Percentiles rank a stretch among this genome's conserved stretches.
Evolutionary conservation across 2,888 invertebrate genomes (phyloP).

Genomic region (Sclerodermus sp.): DNA sequence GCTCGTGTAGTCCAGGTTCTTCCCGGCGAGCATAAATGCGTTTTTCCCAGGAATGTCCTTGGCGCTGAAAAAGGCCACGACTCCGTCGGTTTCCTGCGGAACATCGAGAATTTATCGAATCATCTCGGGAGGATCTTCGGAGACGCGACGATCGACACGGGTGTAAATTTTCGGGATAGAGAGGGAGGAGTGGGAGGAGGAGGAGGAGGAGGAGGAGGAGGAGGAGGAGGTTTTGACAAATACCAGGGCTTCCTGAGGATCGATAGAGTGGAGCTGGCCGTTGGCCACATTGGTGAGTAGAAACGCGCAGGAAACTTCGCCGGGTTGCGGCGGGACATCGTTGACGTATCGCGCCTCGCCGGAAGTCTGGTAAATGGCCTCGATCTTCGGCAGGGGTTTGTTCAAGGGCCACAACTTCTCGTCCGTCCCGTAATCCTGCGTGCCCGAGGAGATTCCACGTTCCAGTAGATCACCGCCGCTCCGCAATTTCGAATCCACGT

Average conservation of each 20-base stretch:
- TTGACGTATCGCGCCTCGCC: slow-evolving; percentile 80
- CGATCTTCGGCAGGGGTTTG: slow-evolving; percentile 74
- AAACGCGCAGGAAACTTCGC: slow-evolving; percentile 74
- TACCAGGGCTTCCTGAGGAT: slow-evolving; percentile 70
- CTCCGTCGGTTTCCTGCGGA: too few species aligned
- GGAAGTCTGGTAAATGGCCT: slow-evolving; percentile 68
- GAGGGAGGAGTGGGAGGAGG: slow-evolving; percentile 21
- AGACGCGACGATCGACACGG: too few species aligned
- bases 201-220: slow-evolving; percentile 8
- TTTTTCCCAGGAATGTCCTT: slow-evolving; percentile 73
- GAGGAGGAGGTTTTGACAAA: neutral
- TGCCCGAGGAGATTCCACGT: slow-evolving; percentile 68
- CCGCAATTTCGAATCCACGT: slow-evolving; percentile 58
- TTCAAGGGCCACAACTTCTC: slow-evolving; percentile 74
- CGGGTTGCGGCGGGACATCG: slow-evolving; percentile 68
- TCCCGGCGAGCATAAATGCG: slow-evolving; percentile 59
- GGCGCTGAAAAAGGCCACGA: slow-evolving; percentile 67
- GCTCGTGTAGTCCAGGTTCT: slow-evolving; percentile 26
- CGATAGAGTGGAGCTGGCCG: slow-evolving; percentile 66
- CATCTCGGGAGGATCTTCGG: too few species aligned
- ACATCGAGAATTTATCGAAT: too few species aligned
- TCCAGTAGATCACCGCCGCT: slow-evolving; percentile 66
- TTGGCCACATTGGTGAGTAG: slow-evolving; percentile 66
- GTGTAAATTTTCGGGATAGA: too few species aligned
- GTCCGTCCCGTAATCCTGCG: slow-evolving; percentile 72